phyloP scores from a whole-genome alignment of 2,888 invertebrate genomes.

The Mythimna lalbum region DNA sequence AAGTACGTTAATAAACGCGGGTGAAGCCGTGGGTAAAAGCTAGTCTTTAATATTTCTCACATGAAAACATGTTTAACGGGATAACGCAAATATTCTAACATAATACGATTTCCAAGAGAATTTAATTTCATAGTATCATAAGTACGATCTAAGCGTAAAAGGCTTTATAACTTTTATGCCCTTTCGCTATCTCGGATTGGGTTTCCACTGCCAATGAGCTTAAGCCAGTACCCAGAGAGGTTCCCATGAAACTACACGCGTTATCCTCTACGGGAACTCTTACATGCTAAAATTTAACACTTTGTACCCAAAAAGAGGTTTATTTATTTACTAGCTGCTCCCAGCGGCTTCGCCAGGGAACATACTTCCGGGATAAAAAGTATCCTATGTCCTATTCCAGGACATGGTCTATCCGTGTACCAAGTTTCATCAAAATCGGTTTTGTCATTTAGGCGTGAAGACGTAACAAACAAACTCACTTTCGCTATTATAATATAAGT shows the following conservation, averaged over 20 bases:
- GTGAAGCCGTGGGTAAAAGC: too few species aligned
- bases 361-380: too few species aligned
- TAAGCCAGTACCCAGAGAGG: conserved; percentile 42
- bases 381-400: too few species aligned
- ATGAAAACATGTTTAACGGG: conserved; percentile 10
- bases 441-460: too few species aligned
- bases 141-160: conserved; percentile 42
- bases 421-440: too few species aligned
- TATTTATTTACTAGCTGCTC: too few species aligned
- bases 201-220: conserved; percentile 52
- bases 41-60: background rate
- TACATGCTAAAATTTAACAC: conserved; percentile 16
- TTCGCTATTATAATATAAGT: too few species aligned
- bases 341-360: too few species aligned
- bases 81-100: conserved; percentile 24
- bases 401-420: too few species aligned
- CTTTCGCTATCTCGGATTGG: conserved; percentile 56
- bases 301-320: conserved; percentile 32
- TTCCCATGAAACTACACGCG: conserved; percentile 36
- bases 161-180: conserved; percentile 53
- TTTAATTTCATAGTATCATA: conserved; percentile 48
- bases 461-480: too few species aligned
- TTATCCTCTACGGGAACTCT: conserved; percentile 40
- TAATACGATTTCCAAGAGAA: conserved; percentile 29
- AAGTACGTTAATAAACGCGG: too few species aligned